Percentiles rank a stretch among this genome's conserved stretches.
These are phyloP conservation scores for Diarsia rubi DNA, from an alignment of 2,888 invertebrate species.

Conservation along the genomic window DNA sequence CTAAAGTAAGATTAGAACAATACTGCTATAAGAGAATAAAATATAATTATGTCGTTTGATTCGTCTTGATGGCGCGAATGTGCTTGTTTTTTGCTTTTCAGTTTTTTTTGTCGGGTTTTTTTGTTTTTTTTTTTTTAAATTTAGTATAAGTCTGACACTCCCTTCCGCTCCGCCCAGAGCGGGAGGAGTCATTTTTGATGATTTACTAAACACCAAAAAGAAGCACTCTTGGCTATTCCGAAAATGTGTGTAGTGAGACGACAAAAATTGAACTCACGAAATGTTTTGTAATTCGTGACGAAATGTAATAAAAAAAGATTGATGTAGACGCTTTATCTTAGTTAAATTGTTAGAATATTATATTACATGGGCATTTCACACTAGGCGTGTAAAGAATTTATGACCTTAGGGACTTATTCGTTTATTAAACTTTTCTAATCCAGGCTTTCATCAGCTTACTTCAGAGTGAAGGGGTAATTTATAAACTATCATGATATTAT, in stretches of 20 bases:
- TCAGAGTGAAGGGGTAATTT: neutral
- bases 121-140: no score
- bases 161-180: no score
- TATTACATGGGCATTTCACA: conserved; percentile 8
- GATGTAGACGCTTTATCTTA: neutral
- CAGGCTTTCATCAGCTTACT: neutral
- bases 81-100: no score
- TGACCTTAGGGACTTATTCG: neutral
- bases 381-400: conserved; percentile 5
- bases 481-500: neutral
- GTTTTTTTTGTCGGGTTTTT: no score
- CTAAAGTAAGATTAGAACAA: neutral
- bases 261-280: neutral
- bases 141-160: no score
- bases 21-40: neutral
- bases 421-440: conserved; percentile 19
- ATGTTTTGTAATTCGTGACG: neutral
- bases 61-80: no score
- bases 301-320: conserved; percentile 19
- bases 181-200: no score
- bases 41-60: no score
- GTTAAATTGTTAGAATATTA: neutral
- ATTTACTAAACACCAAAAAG: no score
- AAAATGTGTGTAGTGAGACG: neutral
- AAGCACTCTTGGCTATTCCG: no score